phyloP scores from a whole-genome alignment of 2,797 vertebrate genomes.

The Sebastiscus tertius region DNA sequence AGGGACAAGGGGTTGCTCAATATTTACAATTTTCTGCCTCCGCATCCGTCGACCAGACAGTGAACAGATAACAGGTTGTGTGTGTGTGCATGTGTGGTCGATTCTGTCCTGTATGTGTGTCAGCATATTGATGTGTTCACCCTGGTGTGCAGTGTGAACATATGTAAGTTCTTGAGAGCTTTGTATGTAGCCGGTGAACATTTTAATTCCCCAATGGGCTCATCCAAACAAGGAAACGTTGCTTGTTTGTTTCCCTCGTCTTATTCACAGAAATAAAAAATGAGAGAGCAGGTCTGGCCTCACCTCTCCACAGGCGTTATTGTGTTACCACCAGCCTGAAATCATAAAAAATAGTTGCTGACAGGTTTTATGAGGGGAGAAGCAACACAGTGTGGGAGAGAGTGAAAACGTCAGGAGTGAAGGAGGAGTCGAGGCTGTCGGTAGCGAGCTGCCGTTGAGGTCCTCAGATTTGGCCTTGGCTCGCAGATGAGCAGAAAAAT shows the following conservation, averaged over 20 bases:
- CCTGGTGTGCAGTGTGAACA: not conserved
- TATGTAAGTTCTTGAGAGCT: conserved; percentile 4
- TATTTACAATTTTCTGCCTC: conserved; percentile 65
- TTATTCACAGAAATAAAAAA: conserved; percentile 1
- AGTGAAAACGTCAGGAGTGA: conserved; percentile 45
- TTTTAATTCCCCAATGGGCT: not conserved
- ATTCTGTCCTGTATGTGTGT: not conserved
- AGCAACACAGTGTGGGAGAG: conserved; percentile 12
- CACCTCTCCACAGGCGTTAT: conserved; percentile 4
- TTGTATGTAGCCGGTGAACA: not conserved
- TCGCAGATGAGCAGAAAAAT: conserved; percentile 73
- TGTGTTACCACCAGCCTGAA: conserved; percentile 36
- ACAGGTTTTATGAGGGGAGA: conserved; percentile 54
- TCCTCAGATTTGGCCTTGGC: conserved; percentile 70
- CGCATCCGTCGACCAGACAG: conserved; percentile 20
- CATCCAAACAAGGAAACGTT: not conserved
- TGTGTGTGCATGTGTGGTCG: not conserved
- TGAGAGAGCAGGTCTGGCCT: not conserved
- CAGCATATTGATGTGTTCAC: not conserved
- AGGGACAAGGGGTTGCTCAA: conserved; percentile 65
- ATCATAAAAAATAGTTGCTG: conserved; percentile 37
- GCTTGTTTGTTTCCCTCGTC: conserved; percentile 2
- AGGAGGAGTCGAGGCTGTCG: conserved; percentile 22
- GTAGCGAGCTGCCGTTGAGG: not conserved
- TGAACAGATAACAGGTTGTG: conserved; percentile 38